Conservation (phyloP, 2,797 vertebrate species). For the Octomys mimax region DNA sequence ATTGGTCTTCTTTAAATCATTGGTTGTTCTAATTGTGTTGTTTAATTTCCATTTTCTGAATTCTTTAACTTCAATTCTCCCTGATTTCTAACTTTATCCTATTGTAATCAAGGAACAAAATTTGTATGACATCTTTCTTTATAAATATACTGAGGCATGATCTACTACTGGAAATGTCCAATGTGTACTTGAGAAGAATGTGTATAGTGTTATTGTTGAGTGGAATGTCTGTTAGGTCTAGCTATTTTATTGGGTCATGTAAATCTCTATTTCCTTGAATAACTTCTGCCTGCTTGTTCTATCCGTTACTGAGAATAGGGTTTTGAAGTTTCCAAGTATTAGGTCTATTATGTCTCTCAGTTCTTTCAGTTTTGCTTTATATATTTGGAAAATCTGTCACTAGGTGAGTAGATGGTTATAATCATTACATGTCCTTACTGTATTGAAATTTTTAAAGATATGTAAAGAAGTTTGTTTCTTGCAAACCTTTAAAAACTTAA, state of each 20-base stretch:
- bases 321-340: background rate
- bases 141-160: background rate
- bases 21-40: too few species aligned
- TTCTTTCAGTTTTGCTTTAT: background rate
- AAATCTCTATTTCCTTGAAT: background rate
- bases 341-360: background rate
- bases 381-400: background rate
- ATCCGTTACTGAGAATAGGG: background rate
- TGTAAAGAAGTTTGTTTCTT: background rate
- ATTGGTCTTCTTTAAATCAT: too few species aligned
- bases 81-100: too few species aligned
- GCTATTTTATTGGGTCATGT: background rate
- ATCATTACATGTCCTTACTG: background rate
- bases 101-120: too few species aligned
- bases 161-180: background rate
- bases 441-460: background rate
- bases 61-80: background rate
- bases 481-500: background rate
- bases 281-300: background rate
- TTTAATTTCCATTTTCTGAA: background rate
- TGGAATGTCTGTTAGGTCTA: background rate
- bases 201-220: background rate
- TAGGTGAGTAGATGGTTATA: background rate
- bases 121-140: too few species aligned
- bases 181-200: background rate